phyloP scores from a whole-genome alignment of 1,140 invertebrate genomes.

The Coptotermes formosanus region DNA sequence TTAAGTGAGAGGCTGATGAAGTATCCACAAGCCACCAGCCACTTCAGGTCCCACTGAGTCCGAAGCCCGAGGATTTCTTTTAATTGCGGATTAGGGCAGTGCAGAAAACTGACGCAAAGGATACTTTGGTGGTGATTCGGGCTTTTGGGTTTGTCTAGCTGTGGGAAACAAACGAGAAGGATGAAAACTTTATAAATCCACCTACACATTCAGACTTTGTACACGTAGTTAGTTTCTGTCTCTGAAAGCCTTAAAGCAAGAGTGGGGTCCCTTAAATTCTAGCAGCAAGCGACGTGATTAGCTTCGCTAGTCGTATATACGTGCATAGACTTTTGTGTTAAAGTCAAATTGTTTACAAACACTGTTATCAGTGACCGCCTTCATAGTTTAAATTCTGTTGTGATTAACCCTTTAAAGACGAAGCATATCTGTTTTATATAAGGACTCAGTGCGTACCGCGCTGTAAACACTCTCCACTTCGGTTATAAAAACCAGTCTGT shows the following conservation, averaged over 20 bases:
- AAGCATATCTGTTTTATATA: no score
- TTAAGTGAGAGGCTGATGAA: not conserved
- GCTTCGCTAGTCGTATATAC: not conserved
- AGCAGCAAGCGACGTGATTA: not conserved
- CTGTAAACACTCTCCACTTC: no score
- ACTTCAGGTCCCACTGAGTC: not conserved
- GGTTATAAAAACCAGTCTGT: no score
- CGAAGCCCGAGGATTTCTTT: not conserved
- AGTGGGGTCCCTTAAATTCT: not conserved
- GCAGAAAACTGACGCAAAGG: not conserved
- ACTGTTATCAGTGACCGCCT: no score
- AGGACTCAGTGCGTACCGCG: no score
- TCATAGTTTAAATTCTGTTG: no score
- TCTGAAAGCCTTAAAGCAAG: not conserved
- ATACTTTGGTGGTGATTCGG: not conserved
- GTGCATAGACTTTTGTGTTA: not conserved
- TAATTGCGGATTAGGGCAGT: constrained; percentile 1
- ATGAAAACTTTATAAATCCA: constrained; percentile 19
- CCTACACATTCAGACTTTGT: not conserved
- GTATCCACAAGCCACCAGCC: not conserved
- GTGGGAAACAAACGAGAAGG: not conserved
- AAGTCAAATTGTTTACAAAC: no score
- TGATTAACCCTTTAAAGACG: no score
- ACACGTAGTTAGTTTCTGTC: not conserved
- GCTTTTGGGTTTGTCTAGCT: constrained; percentile 11